These are phyloP conservation scores for Pelodiscus sinensis DNA, from an alignment of 2,113 vertebrate species.

Conservation along the genomic window DNA sequence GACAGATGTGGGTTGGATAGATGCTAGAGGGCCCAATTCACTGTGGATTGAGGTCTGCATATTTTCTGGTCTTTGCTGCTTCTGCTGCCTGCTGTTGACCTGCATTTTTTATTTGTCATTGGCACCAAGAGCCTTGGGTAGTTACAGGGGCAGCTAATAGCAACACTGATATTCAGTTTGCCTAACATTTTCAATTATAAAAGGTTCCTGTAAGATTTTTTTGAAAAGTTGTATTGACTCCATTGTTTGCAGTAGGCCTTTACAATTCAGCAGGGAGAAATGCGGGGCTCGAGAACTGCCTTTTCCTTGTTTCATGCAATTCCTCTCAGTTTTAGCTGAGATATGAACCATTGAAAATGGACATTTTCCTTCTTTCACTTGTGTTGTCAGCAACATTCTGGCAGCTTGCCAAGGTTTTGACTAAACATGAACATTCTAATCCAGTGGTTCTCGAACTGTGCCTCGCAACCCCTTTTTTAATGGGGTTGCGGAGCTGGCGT, in stretches of 20 bases:
- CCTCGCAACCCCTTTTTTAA: too few species aligned
- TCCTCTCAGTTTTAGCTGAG: conserved; percentile 18
- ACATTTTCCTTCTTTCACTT: conserved; percentile 49
- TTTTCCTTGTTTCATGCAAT: conserved; percentile 52
- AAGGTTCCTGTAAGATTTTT: background rate
- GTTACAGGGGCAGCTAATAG: background rate
- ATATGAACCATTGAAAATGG: conserved; percentile 57
- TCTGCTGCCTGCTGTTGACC: background rate
- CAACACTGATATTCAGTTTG: background rate
- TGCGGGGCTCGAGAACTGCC: background rate
- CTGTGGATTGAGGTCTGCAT: conserved; percentile 23
- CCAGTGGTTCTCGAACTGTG: too few species aligned
- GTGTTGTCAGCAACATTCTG: conserved; percentile 63
- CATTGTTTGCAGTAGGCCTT: conserved; percentile 21
- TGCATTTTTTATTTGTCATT: conserved; percentile 42
- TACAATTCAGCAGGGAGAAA: conserved; percentile 38
- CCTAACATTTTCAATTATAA: too few species aligned
- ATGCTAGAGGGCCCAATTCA: background rate
- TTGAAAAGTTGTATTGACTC: background rate
- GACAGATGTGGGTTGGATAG: background rate
- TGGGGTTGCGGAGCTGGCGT: too few species aligned
- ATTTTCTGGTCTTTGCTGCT: background rate
- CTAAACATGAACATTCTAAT: conserved; percentile 51
- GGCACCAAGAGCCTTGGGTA: background rate
- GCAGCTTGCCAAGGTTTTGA: conserved; percentile 53